These are phyloP conservation scores for Chaunax sp. DNA, from an alignment of 2,797 vertebrate species.

Conservation along the genomic window DNA sequence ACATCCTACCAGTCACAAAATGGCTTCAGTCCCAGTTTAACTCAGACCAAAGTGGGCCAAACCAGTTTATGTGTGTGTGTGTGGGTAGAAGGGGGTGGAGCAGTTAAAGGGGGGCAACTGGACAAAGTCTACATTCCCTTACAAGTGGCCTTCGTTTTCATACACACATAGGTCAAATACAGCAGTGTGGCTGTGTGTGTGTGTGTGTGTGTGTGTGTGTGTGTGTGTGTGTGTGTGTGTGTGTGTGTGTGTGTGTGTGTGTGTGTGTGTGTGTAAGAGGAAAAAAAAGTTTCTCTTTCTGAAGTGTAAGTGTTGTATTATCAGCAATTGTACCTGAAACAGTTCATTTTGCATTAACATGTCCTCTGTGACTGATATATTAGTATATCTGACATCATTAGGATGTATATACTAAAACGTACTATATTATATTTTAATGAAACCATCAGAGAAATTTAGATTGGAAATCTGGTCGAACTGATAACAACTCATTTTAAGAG, in stretches of 20 bases:
- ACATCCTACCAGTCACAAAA: slow-evolving; percentile 61
- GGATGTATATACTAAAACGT: too few relatives aligned
- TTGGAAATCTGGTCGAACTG: too few relatives aligned
- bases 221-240: not conserved
- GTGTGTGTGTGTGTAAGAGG: too few relatives aligned
- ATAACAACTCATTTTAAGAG: too few relatives aligned
- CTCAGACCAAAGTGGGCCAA: slow-evolving; percentile 51
- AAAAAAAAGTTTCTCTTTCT: too few relatives aligned
- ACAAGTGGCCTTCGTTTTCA: slow-evolving; percentile 79
- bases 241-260: slow-evolving; percentile 58
- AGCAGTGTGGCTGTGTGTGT: slow-evolving; percentile 48
- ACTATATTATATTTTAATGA: too few relatives aligned
- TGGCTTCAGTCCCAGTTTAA: slow-evolving; percentile 59
- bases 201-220: slow-evolving; percentile 41
- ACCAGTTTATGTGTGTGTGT: slow-evolving; percentile 44
- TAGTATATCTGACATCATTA: too few relatives aligned
- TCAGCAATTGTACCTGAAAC: too few relatives aligned
- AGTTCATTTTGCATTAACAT: too few relatives aligned
- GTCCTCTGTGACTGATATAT: too few relatives aligned
- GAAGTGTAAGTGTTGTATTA: too few relatives aligned
- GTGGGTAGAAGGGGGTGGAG: slow-evolving; percentile 56
- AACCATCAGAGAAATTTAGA: too few relatives aligned
- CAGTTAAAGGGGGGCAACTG: slow-evolving; percentile 70
- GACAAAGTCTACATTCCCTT: slow-evolving; percentile 85
- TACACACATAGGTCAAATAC: slow-evolving; percentile 49